Evolutionary conservation across 2,113 vertebrate genomes (phyloP).

Genomic region (Ptilonorhynchus violaceus): DNA sequence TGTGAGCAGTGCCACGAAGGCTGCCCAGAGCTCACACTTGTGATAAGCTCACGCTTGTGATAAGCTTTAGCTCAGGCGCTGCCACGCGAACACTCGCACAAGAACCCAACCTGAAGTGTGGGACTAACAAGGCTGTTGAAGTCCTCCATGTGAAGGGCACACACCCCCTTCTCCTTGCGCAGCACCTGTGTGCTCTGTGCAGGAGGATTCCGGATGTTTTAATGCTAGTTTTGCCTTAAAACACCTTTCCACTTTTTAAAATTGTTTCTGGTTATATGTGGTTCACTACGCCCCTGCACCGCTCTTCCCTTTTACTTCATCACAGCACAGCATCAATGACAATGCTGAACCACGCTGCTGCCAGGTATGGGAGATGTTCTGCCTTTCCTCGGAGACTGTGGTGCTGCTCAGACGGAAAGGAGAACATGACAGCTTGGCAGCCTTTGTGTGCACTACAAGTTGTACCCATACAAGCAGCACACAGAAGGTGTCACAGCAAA

Average conservation of each 20-base stretch:
- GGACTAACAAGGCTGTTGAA: background rate
- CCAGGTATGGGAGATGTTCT: background rate
- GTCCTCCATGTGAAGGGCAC: background rate
- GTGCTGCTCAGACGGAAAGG: background rate
- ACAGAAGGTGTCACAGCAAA: background rate
- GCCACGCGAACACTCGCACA: accelerated
- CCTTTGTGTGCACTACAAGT: background rate
- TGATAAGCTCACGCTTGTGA: accelerated
- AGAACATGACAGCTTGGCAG: background rate
- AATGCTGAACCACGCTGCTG: background rate
- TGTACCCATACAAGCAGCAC: background rate
- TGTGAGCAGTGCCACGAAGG: background rate
- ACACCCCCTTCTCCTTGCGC: background rate
- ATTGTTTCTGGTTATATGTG: accelerated
- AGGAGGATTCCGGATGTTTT: background rate
- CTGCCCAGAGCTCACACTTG: background rate
- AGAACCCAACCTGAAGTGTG: background rate
- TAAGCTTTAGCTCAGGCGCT: background rate
- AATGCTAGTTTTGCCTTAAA: background rate
- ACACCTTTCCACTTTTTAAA: background rate
- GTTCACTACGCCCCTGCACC: accelerated
- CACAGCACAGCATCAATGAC: background rate
- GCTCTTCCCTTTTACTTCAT: background rate
- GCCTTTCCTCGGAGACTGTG: background rate
- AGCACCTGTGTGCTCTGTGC: background rate